Base-by-base conservation (phyloP, 1,140 invertebrate genomes). In the Arion vulgaris region DNA sequence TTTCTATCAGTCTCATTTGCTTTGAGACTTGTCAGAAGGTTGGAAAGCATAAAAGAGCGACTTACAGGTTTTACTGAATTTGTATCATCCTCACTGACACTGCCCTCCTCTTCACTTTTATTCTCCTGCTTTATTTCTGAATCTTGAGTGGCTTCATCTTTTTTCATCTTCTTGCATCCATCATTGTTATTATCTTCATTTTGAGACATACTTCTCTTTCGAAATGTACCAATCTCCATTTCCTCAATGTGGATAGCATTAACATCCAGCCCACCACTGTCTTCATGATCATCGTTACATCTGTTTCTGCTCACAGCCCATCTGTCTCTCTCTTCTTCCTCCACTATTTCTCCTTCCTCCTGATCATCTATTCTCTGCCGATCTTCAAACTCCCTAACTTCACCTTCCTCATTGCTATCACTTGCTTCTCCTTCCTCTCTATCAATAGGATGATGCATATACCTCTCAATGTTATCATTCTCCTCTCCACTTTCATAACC, bases 381-480 rank as follows among this genome's bases (percentile, higher is more conserved):
- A 49, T 53, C 74, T 2, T 53, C 28, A 28, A 36, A 4, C 53
- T 79, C 53, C 2, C 23, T n/a, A 7, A 11, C 57, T 5, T 41
- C 76, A 13, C 41, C 78, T 34, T 80, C 78, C 23, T 71, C 78
- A 15, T 66, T 32, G 19, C 49, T 71, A 15, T 80, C 78, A 80
- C 34, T 45, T 26, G 78, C 78, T 38, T 80, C 80, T n/a, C 80
- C 80, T 57, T 74, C 80, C 49, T 73, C 80, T n/a, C 71, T 73
- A 53, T 71, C 78, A 71, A 7, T 66, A n/a, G 32, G 76, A n/a
- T 32, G 7, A 32, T 66, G 62, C 32, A 23, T 28, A 34, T 32
- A 7, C 62, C 53, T n/a, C 19, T 57, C 53, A 57, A 66, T 66
- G 28, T 66, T 66, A 66, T 28, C 74, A 41, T 76, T 53, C 2